phyloP scores from a whole-genome alignment of 2,113 vertebrate species.

The Taurulus bubalis region DNA sequence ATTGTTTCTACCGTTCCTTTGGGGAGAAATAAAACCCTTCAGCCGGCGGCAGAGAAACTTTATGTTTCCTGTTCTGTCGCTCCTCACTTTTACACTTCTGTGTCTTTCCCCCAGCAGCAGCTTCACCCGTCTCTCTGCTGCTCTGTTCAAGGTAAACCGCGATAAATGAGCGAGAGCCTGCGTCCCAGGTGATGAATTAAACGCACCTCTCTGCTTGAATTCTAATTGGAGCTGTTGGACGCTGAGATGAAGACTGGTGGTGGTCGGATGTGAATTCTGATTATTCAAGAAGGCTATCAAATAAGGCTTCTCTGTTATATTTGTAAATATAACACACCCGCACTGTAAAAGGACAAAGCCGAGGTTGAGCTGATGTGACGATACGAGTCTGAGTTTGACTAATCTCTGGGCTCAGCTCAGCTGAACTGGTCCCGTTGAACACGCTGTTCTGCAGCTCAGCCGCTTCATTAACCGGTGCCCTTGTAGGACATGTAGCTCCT shows the following conservation, averaged over 20 bases:
- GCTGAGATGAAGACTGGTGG: conserved; percentile 34
- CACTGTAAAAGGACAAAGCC: background rate
- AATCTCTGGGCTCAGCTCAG: conserved; percentile 7
- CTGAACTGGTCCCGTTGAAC: background rate
- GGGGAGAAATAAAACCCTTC: conserved; percentile 41
- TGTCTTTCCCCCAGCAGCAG: background rate
- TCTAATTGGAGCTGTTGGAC: conserved; percentile 31
- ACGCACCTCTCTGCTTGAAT: conserved; percentile 36
- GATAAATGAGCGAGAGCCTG: conserved; percentile 38
- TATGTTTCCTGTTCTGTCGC: conserved; percentile 32
- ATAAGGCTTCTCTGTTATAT: background rate
- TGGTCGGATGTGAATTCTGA: conserved; percentile 12
- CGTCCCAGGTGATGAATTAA: conserved; percentile 49
- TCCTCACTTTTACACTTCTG: conserved; percentile 7
- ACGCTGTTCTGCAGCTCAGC: background rate
- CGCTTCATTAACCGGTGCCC: conserved; percentile 17
- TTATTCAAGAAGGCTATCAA: background rate
- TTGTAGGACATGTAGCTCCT: conserved; percentile 20
- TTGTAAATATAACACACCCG: background rate
- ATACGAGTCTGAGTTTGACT: background rate
- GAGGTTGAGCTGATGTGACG: background rate
- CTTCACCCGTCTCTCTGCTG: conserved; percentile 29
- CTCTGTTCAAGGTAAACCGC: conserved; percentile 40
- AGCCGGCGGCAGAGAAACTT: conserved; percentile 19
- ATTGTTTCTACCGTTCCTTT: conserved; percentile 31